A percentile compares a stretch with the other conserved stretches of the same genome.
These are phyloP conservation scores for Tethya wilhelma DNA, from an alignment of 37 sponge, comb jelly and placozoan species.

Conservation along the genomic window DNA sequence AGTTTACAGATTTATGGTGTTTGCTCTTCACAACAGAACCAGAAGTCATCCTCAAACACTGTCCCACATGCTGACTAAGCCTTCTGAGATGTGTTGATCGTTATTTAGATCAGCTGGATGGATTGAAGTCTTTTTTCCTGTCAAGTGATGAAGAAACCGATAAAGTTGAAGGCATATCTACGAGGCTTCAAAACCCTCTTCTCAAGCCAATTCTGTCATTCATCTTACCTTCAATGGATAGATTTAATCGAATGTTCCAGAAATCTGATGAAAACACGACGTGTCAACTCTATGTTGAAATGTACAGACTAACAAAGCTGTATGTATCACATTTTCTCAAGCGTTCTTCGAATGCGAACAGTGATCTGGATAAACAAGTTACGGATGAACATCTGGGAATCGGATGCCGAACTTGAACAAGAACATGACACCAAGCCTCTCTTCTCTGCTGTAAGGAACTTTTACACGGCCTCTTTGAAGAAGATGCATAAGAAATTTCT, in stretches of 20 bases:
- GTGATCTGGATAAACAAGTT: conserved; percentile 10
- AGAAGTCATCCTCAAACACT: conserved; percentile 41
- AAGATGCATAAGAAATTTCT: conserved; percentile 51
- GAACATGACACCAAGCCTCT: neutral
- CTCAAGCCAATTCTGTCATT: conserved; percentile 5
- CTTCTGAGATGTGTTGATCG: conserved; percentile 33
- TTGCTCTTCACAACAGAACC: conserved; percentile 38
- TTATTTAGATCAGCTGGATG: conserved; percentile 21
- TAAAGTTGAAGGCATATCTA: conserved; percentile 11
- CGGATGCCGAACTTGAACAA: conserved; percentile 9
- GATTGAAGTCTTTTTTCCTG: conserved; percentile 7
- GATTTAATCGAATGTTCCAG: conserved; percentile 43
- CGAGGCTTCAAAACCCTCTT: conserved; percentile 23
- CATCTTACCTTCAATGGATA: conserved; percentile 62
- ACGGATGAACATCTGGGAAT: no score
- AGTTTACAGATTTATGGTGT: conserved; percentile 41
- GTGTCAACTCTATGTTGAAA: conserved; percentile 54
- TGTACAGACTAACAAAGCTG: conserved; percentile 21
- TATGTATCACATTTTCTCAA: conserved; percentile 49
- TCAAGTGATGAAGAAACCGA: conserved; percentile 4
- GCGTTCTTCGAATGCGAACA: neutral
- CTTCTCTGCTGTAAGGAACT: conserved; percentile 14
- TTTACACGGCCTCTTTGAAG: conserved; percentile 24
- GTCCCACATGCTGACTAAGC: conserved; percentile 50
- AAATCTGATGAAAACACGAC: conserved; percentile 30